Evolutionary conservation across 2,113 vertebrate species (phyloP).

Genomic region (Halcyon senegalensis): DNA sequence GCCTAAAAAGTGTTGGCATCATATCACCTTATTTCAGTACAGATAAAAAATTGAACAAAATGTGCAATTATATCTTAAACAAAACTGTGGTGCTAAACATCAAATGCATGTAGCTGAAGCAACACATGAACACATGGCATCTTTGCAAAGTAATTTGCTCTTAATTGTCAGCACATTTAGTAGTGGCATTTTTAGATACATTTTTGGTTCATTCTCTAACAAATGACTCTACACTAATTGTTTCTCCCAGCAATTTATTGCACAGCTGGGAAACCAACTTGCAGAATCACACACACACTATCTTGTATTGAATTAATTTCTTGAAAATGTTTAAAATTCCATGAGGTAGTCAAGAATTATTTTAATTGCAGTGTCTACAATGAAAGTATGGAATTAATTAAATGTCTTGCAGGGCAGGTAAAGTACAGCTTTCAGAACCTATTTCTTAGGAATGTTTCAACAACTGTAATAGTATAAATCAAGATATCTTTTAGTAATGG

Average conservation of each 20-base stretch:
- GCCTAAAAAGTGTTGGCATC: slow-evolving; percentile 3
- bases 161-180: slow-evolving; percentile 70
- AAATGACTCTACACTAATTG: slow-evolving; percentile 70
- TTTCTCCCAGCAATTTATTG: slow-evolving; percentile 65
- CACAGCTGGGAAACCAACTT: slow-evolving; percentile 54
- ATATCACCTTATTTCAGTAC: background rate
- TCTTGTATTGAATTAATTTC: slow-evolving; percentile 26
- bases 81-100: slow-evolving; percentile 22
- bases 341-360: slow-evolving; percentile 64
- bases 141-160: slow-evolving; percentile 63
- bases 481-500: slow-evolving; percentile 66
- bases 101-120: slow-evolving; percentile 41
- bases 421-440: slow-evolving; percentile 50
- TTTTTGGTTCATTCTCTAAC: slow-evolving; percentile 70
- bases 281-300: background rate
- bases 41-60: slow-evolving; percentile 42
- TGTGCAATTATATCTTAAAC: slow-evolving; percentile 45
- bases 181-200: slow-evolving; percentile 64
- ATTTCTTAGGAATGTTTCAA: slow-evolving; percentile 50
- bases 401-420: slow-evolving; percentile 43
- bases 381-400: slow-evolving; percentile 67
- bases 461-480: slow-evolving; percentile 60
- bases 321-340: slow-evolving; percentile 67
- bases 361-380: slow-evolving; percentile 70
- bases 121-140: slow-evolving; percentile 45